Base-by-base conservation (phyloP, 2,797 vertebrate genomes). In the Centropyge bicolor region DNA sequence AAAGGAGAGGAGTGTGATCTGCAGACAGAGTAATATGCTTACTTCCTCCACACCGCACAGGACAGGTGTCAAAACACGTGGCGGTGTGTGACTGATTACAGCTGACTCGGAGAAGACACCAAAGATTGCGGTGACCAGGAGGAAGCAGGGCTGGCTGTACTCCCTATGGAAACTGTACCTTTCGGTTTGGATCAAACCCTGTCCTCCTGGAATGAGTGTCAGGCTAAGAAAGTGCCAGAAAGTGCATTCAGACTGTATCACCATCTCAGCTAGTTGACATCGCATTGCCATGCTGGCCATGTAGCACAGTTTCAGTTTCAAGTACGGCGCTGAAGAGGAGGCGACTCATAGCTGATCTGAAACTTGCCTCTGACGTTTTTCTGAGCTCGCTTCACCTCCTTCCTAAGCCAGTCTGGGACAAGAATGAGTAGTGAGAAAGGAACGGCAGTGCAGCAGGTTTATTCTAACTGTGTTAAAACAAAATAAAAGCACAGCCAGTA, bases 1-100 rank as follows among this genome's bases (percentile, higher is more conserved):
- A 76, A 89, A 85, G 80, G 70, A 85, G 76, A 57, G 67, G 27
- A 69, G 79, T 90, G 80, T 80, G 83, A 83, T 87, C 88, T 76
- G 63, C 76, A 76, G 78, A 78, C 52, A 62, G 54, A 64, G 79
- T 86, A 92, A 89, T 89, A 80, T 76, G 88, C 91, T 90, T 86
- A 88, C 90, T 88, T 91, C 87, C 81, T 87, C 78, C 74, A 76
- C 76, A 79, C 74, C 83, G 36, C 90, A 86, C 74, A 85, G 88
- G 93, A 94, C 90, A 92, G 91, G 90, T 92, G 93, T 94, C 93
- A 93, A 91, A 95, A 91, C 86, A 91, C 46, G 89, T 85, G 87
- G 88, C 68, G 20, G 54, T n/a, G 80, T 88, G 87, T 93, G 94
- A 95, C 91, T 90, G 93, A 95, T 94, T 93, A 89, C 86, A 89